Evolutionary conservation across 2,797 vertebrate genomes (phyloP).

Genomic region (Girardinus metallicus): DNA sequence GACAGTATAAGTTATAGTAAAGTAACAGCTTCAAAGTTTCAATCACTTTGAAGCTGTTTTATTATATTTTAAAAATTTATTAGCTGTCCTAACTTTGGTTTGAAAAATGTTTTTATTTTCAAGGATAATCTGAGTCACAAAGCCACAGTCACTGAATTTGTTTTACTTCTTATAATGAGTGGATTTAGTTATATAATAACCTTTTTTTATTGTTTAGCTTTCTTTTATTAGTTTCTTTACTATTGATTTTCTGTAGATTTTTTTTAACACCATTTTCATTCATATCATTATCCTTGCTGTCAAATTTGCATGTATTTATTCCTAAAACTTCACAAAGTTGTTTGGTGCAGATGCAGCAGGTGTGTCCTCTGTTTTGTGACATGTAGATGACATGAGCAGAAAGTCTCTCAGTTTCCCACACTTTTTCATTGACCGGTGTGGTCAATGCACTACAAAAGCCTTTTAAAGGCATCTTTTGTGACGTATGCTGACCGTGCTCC

Average conservation of each 20-base stretch:
- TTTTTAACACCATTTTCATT: not conserved
- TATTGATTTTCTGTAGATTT: not conserved
- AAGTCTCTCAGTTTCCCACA: not conserved
- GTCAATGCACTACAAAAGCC: not conserved
- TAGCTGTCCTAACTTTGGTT: not conserved
- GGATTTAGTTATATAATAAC: not conserved
- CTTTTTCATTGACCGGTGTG: not conserved
- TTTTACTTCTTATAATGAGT: not conserved
- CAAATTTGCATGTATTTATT: not conserved
- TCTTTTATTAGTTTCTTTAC: not conserved
- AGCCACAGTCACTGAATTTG: not conserved
- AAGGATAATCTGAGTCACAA: not conserved
- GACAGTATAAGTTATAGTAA: not conserved
- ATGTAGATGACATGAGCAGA: not conserved
- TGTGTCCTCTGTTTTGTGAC: slow-evolving; percentile 16
- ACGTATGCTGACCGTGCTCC: not conserved
- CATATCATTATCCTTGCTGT: not conserved
- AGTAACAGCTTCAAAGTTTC: not conserved
- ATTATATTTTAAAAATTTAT: not conserved
- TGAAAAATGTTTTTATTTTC: not conserved
- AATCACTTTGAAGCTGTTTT: not conserved
- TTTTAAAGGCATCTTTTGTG: slow-evolving; percentile 3
- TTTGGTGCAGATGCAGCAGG: slow-evolving; percentile 33
- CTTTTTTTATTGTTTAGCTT: not conserved
- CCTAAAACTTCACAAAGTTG: not conserved